Conservation (phyloP, 2,888 invertebrate genomes). For the Mesoligia furuncula region DNA sequence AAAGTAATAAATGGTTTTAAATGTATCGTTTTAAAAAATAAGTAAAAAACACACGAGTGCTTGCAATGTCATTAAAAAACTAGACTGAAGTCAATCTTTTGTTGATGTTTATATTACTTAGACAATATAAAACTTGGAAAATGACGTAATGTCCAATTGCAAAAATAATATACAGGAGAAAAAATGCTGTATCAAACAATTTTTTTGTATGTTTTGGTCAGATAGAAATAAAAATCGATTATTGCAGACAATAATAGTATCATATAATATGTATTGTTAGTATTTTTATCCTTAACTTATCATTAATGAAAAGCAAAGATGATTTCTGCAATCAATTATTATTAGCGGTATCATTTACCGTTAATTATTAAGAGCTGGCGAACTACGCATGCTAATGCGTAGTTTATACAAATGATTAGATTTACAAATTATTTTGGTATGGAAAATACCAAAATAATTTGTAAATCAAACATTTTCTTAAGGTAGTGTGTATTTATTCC, state of each 20-base stretch:
- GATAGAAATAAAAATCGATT: slow-evolving; percentile 63
- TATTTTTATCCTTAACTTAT: slow-evolving; percentile 60
- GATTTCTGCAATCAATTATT: slow-evolving; percentile 51
- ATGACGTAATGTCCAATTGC: background rate
- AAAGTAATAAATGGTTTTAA: slow-evolving; percentile 29
- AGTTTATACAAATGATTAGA: no score
- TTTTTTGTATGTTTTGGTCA: slow-evolving; percentile 47
- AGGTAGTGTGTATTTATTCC: no score
- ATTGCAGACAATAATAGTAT: slow-evolving; percentile 76
- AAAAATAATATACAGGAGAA: slow-evolving; percentile 3
- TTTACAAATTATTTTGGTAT: no score
- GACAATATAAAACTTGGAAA: slow-evolving; percentile 2
- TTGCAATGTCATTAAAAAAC: slow-evolving; percentile 44
- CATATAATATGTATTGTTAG: slow-evolving; percentile 66
- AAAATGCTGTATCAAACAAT: background rate
- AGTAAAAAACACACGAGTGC: slow-evolving; percentile 28
- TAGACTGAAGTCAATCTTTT: slow-evolving; percentile 55
- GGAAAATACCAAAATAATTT: no score
- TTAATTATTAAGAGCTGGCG: background rate
- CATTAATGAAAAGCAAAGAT: slow-evolving; percentile 45
- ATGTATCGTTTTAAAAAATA: slow-evolving; percentile 1
- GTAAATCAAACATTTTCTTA: no score
- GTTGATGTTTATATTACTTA: slow-evolving; percentile 35
- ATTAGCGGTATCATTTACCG: background rate
- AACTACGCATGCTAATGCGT: no score